phyloP scores from a whole-genome alignment of 2,888 invertebrate species.

The Boloria euphrosyne region DNA sequence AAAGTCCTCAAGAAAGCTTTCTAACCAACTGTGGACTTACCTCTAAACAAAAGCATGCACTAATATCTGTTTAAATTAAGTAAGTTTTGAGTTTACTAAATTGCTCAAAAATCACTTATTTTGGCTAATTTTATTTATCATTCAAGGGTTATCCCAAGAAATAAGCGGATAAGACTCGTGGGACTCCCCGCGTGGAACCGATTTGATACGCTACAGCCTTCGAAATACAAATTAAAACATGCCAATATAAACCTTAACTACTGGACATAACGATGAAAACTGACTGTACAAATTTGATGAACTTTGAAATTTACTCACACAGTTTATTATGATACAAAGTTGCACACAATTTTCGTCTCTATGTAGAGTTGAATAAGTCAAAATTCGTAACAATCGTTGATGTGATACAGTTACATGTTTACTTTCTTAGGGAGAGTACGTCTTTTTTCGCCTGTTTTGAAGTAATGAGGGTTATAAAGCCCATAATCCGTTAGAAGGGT shows the following conservation, averaged over 20 bases:
- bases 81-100: neutral
- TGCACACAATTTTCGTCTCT: constrained; percentile 21
- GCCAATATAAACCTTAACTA: constrained; percentile 4
- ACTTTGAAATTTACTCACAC: constrained; percentile 2
- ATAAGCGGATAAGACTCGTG: constrained; percentile 43
- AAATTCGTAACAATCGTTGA: constrained; percentile 11
- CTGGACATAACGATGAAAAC: constrained; percentile 11
- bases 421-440: constrained; percentile 37
- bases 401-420: constrained; percentile 20
- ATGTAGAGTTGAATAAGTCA: constrained; percentile 1
- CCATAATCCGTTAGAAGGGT: constrained; percentile 32
- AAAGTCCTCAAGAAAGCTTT: too few relatives aligned
- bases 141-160: constrained; percentile 30
- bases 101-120: constrained; percentile 16
- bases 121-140: constrained; percentile 27
- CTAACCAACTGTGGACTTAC: neutral
- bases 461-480: constrained; percentile 39
- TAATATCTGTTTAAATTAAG: too few relatives aligned
- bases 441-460: constrained; percentile 39
- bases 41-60: too few relatives aligned
- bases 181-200: constrained; percentile 42
- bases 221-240: neutral
- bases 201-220: constrained; percentile 39
- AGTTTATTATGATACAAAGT: neutral
- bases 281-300: constrained; percentile 8